phyloP scores from a whole-genome alignment of 2,888 invertebrate genomes.

The Magallana nippona region DNA sequence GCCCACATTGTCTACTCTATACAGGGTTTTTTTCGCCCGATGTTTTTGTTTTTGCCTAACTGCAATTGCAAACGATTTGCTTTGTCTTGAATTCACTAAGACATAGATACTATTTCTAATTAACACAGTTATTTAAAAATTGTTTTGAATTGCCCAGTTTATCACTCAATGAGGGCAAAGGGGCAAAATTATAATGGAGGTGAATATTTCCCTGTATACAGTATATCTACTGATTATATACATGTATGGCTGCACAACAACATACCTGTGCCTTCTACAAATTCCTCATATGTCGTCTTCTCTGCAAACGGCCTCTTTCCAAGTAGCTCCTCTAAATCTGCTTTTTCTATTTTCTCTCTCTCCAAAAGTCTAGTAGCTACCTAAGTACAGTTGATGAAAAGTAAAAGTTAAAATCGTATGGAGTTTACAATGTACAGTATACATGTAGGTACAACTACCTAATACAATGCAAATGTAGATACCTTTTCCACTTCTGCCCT shows the following conservation, averaged over 20 bases:
- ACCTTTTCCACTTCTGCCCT: slow-evolving; percentile 92
- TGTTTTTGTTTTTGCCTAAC: too few species aligned
- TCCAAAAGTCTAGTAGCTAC: slow-evolving; percentile 93
- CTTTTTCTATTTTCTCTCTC: slow-evolving; percentile 95
- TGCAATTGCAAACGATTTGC: too few species aligned
- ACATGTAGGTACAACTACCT: not conserved
- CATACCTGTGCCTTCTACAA: slow-evolving; percentile 88
- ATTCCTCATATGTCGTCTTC: slow-evolving; percentile 99
- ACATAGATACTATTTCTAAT: too few species aligned
- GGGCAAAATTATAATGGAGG: too few species aligned
- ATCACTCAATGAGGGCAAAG: not conserved
- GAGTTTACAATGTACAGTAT: not conserved
- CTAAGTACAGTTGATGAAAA: slow-evolving; percentile 81
- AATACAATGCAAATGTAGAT: not conserved
- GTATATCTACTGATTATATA: too few species aligned
- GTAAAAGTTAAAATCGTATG: not conserved
- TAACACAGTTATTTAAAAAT: too few species aligned
- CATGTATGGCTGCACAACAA: not conserved
- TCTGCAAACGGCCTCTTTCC: slow-evolving; percentile 97
- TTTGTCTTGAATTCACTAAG: too few species aligned
- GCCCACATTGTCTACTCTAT: too few species aligned
- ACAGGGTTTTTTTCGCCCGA: too few species aligned
- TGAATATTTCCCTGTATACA: too few species aligned
- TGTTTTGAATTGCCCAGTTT: too few species aligned
- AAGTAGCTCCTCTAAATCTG: slow-evolving; percentile 98